phyloP scores from a whole-genome alignment of 2,797 vertebrate genomes.

The Sebastes hubbsi region DNA sequence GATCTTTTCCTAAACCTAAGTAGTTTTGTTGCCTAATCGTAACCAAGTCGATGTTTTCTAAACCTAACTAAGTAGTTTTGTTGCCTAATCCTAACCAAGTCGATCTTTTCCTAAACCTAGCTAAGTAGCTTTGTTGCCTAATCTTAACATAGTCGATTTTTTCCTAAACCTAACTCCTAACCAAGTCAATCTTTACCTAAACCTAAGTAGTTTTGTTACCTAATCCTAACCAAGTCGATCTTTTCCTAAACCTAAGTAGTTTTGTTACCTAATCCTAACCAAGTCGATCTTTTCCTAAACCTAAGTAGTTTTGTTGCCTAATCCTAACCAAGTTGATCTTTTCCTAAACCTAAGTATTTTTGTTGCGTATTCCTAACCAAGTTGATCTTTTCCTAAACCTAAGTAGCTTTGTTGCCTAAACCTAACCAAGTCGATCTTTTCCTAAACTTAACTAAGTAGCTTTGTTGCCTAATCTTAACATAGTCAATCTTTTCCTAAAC shows the following conservation, averaged over 20 bases:
- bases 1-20: too few species aligned
- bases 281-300: fast-evolving
- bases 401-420: too few species aligned
- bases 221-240: fast-evolving
- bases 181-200: fast-evolving
- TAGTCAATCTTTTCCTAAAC: fast-evolving
- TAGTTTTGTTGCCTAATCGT: fast-evolving
- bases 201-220: too few species aligned
- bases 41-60: fast-evolving
- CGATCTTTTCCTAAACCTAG: fast-evolving
- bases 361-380: fast-evolving
- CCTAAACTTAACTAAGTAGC: too few species aligned
- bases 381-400: too few species aligned
- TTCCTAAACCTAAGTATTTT: too few species aligned
- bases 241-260: too few species aligned
- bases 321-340: fast-evolving
- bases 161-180: fast-evolving
- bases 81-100: fast-evolving
- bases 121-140: too few species aligned
- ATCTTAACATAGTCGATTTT: fast-evolving
- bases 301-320: too few species aligned
- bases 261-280: fast-evolving
- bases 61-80: fast-evolving
- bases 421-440: too few species aligned
- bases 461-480: too few species aligned